Percentiles rank a stretch among this genome's conserved stretches.
Evolutionary conservation across 2,797 vertebrate genomes (phyloP).

Genomic region (Clarias fuscus): DNA sequence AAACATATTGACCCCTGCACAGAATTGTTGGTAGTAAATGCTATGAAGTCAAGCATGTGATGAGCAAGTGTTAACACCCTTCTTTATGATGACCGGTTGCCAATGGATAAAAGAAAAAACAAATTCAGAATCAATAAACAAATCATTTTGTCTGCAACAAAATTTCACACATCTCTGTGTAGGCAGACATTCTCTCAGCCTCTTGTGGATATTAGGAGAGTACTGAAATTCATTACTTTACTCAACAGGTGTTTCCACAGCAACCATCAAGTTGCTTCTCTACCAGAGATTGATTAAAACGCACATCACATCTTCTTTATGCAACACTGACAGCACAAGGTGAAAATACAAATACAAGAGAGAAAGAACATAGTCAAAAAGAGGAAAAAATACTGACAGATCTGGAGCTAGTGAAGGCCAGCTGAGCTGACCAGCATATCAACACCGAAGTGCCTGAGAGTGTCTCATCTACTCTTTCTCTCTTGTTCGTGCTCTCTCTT

Average conservation of each 20-base stretch:
- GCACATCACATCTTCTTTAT: slow-evolving; percentile 47
- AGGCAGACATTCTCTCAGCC: slow-evolving; percentile 2
- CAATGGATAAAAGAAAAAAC: neutral
- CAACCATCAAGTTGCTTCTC: slow-evolving; percentile 40
- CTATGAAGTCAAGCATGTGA: slow-evolving; percentile 8
- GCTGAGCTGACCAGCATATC: slow-evolving; percentile 45
- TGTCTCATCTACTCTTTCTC: slow-evolving; percentile 20
- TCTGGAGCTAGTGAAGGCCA: slow-evolving; percentile 39
- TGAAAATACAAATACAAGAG: slow-evolving; percentile 50
- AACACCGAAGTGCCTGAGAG: slow-evolving; percentile 45
- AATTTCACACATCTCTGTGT: neutral
- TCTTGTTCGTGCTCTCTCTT: neutral
- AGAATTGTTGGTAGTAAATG: neutral
- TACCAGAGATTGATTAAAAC: slow-evolving; percentile 48
- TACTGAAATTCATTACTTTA: slow-evolving; percentile 29
- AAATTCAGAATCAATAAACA: neutral
- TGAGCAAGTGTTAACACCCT: neutral
- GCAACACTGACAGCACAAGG: slow-evolving; percentile 48
- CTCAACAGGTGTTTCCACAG: slow-evolving; percentile 57
- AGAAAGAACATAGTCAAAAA: slow-evolving; percentile 22
- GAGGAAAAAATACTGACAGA: slow-evolving; percentile 41
- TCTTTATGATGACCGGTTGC: neutral
- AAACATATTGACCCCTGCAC: slow-evolving; percentile 12
- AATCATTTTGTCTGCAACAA: slow-evolving; percentile 3
- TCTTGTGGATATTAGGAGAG: slow-evolving; percentile 36